Conservation (phyloP, 2,888 invertebrate species). For the Ornithoptera priamus region DNA sequence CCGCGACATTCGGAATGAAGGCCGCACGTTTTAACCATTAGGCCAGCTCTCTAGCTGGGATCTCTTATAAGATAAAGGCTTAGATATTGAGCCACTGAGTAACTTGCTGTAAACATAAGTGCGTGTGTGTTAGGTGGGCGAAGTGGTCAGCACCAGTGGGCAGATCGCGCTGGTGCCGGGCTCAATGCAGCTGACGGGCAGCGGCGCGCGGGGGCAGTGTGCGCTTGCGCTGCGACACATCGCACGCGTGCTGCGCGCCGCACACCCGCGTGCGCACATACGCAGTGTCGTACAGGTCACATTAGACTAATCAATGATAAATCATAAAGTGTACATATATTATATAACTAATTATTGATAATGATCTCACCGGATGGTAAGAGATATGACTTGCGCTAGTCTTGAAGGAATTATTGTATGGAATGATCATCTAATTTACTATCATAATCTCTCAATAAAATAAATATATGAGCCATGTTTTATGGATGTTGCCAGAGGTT, state of each 20-base stretch:
- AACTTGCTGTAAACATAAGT: background rate
- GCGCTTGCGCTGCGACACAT: slow-evolving; percentile 91
- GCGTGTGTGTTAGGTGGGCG: slow-evolving; percentile 83
- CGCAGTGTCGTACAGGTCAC: slow-evolving; percentile 89
- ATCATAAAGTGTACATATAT: too few species aligned
- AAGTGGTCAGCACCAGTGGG: slow-evolving; percentile 92
- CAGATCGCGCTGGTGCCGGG: slow-evolving; percentile 93
- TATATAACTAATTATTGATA: too few species aligned
- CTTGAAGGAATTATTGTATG: background rate
- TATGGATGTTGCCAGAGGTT: too few species aligned
- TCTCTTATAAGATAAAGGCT: too few species aligned
- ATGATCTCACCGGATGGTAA: too few species aligned
- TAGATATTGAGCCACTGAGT: too few species aligned
- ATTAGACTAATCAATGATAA: background rate
- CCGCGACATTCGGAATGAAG: too few species aligned
- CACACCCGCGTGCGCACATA: slow-evolving; percentile 87
- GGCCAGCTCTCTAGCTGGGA: too few species aligned
- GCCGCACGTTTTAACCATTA: too few species aligned
- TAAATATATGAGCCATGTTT: too few species aligned
- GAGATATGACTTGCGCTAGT: background rate
- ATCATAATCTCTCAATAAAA: too few species aligned
- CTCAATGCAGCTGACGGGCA: slow-evolving; percentile 66
- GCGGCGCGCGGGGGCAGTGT: slow-evolving; percentile 90
- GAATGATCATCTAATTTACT: background rate
- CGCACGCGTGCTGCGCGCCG: slow-evolving; percentile 88